phyloP scores from a whole-genome alignment of 2,888 invertebrate species.

The Cephalotes varians region DNA sequence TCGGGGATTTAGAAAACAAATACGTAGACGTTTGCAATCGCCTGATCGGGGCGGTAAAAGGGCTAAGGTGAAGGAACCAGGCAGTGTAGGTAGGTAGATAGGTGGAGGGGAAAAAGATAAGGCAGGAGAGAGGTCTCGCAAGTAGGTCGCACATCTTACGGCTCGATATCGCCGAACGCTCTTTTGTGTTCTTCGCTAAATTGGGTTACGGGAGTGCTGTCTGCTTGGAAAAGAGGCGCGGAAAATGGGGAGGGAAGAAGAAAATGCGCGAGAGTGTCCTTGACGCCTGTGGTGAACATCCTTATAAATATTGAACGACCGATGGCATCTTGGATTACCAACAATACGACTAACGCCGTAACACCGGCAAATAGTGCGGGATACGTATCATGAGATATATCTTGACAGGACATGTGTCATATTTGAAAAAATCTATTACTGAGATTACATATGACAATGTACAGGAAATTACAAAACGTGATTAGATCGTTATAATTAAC shows the following conservation, averaged over 20 bases:
- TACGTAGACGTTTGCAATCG: constrained; percentile 11
- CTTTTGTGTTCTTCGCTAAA: constrained; percentile 80
- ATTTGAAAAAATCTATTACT: background rate
- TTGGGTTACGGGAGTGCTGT: constrained; percentile 80
- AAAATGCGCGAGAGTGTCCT: constrained; percentile 51
- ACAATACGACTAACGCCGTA: background rate
- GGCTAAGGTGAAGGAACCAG: constrained; percentile 31
- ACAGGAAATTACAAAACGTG: background rate
- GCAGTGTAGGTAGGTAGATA: constrained; percentile 8
- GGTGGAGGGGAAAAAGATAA: constrained; percentile 62
- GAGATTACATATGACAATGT: too few relatives aligned
- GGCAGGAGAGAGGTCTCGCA: constrained; percentile 68
- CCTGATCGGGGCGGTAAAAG: constrained; percentile 23
- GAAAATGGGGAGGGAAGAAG: constrained; percentile 27
- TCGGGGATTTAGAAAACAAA: constrained; percentile 29
- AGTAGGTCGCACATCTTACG: constrained; percentile 82
- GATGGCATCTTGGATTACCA: constrained; percentile 10
- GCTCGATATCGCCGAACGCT: constrained; percentile 84
- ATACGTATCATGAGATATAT: background rate
- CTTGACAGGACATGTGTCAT: background rate
- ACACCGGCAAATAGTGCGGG: background rate
- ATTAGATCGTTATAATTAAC: constrained; percentile 14
- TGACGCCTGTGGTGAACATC: constrained; percentile 54
- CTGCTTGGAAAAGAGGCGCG: constrained; percentile 12
- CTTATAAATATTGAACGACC: background rate